These are phyloP conservation scores for Diplogasteroides magnus DNA, from an alignment of 1,140 invertebrate species.

Conservation along the genomic window DNA sequence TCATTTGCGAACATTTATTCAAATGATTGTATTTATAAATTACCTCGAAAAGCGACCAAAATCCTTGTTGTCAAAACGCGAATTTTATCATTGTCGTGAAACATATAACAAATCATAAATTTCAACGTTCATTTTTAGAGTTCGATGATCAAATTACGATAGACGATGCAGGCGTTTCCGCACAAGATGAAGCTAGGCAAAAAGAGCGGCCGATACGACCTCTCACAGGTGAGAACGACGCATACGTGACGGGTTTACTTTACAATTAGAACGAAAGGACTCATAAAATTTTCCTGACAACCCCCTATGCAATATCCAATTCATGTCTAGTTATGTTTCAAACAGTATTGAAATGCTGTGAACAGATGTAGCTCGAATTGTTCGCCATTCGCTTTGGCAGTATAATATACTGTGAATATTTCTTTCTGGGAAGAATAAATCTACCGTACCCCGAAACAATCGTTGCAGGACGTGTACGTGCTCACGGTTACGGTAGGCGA, in stretches of 20 bases:
- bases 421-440: neutral
- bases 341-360: too few species aligned
- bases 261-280: neutral
- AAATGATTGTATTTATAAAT: too few species aligned
- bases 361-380: too few species aligned
- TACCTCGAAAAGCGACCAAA: too few species aligned
- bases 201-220: slow-evolving; percentile 46
- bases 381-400: too few species aligned
- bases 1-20: too few species aligned
- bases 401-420: too few species aligned
- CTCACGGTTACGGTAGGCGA: slow-evolving; percentile 41
- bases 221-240: slow-evolving; percentile 45
- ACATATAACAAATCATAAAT: neutral
- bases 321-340: too few species aligned
- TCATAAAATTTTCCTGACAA: neutral
- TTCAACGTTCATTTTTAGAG: too few species aligned
- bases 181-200: slow-evolving; percentile 46
- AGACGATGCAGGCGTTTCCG: slow-evolving; percentile 33
- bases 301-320: too few species aligned
- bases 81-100: neutral
- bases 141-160: too few species aligned
- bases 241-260: slow-evolving; percentile 13
- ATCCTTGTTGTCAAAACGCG: too few species aligned
- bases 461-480: slow-evolving; percentile 34
- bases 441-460: neutral